Evolutionary conservation across 2,797 vertebrate species (phyloP), one percentile per base, ranked within the genome.

Genomic region (Trichosurus vulpecula): DNA sequence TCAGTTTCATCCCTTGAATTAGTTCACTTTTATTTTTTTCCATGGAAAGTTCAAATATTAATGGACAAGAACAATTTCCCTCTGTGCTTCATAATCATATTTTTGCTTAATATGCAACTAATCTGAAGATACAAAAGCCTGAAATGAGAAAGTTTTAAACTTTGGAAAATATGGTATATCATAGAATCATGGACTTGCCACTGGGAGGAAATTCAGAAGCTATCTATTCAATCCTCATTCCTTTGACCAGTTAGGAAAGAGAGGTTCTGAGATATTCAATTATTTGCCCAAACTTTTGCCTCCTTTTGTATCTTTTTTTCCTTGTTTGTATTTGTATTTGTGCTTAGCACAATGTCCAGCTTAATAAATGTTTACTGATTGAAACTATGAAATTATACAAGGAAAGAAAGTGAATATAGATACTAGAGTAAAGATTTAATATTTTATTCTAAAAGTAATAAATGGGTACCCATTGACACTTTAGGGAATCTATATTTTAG

Each of bases 101-200:
- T 92, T 95, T 93, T 94, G 61, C 90, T 91, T 93, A 95, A 95
- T 41, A 74, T 1, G 3, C 47, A 47, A 93, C 87, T 92, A 94
- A 96, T 95, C 22, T 91, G 94, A 97, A 98, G 94, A 92, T 95
- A 29, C 92, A 93, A 97, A 97, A 93, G 93, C 51, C 95, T 47
- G 90, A 56, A 97, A 91, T 29, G 94, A 0, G 0, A 97, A 66
- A 47, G 61, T 14, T 3, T 31, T 56, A 95, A 41, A 14, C 92
- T 96, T 92, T 55, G 81, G 41, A 93, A 92, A 57, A 9, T 35
- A n/a, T 41, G 54, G n/a, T n/a, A 27, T 27, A 92, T 25, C 8
- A n/a, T n/a, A 66, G 14, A 66, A 16, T n/a, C 61, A 66, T 66
- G 9, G 61, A 66, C 16, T 66, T n/a, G 2, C 35, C 58, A 61